Conservation (phyloP, 2,888 invertebrate species). For the Himalopsyche tibetana region DNA sequence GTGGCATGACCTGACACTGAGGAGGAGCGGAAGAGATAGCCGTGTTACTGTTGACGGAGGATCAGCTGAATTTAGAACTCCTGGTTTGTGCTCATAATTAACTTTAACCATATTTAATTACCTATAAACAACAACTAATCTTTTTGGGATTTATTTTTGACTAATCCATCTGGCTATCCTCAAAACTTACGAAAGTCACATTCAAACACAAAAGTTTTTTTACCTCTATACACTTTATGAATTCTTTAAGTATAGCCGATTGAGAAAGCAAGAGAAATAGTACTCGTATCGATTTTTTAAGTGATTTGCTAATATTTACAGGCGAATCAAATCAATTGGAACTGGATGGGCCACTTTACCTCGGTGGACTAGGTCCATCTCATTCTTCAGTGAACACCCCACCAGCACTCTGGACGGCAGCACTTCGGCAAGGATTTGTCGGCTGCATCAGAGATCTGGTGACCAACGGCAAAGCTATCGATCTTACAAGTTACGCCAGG, state of each 20-base stretch:
- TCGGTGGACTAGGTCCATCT: conserved; percentile 91
- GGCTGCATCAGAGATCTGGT: conserved; percentile 94
- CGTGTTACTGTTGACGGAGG: conserved; percentile 92
- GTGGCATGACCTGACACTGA: conserved; percentile 93
- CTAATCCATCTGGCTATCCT: too few relatives aligned
- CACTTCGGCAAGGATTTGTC: conserved; percentile 92
- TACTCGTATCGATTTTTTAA: conserved; percentile 51
- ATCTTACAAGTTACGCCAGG: conserved; percentile 91
- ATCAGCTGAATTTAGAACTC: conserved; percentile 91
- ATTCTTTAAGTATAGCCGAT: too few relatives aligned
- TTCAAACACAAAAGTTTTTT: too few relatives aligned
- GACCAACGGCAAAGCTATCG: conserved; percentile 91
- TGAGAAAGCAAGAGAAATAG: too few relatives aligned
- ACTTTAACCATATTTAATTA: conserved; percentile 55
- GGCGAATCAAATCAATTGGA: conserved; percentile 93
- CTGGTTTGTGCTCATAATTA: conserved; percentile 76
- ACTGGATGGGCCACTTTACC: conserved; percentile 90
- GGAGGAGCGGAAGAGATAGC: conserved; percentile 89
- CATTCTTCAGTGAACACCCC: conserved; percentile 88
- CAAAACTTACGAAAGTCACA: too few relatives aligned
- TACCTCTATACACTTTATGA: too few relatives aligned
- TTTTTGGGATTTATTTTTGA: too few relatives aligned
- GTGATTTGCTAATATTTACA: conserved; percentile 69
- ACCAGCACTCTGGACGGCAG: conserved; percentile 93
- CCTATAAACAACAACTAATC: too few relatives aligned